Conservation (phyloP, 2,113 vertebrate species). For the Arenaria interpres region DNA sequence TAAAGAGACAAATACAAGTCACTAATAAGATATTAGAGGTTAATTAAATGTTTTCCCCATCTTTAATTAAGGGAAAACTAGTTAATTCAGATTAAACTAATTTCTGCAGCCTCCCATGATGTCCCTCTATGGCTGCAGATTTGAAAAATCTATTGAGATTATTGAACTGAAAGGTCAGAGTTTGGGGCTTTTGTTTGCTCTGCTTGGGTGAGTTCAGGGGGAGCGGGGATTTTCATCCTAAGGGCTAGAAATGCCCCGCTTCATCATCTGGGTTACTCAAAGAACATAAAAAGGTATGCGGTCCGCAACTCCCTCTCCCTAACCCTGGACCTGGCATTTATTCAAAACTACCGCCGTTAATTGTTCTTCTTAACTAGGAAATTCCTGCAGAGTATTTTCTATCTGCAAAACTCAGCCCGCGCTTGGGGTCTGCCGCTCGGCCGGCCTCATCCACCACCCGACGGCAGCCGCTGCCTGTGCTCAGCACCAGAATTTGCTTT, state of each 20-base stretch:
- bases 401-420: background rate
- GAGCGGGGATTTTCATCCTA: background rate
- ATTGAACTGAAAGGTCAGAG: background rate
- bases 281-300: background rate
- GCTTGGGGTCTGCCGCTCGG: background rate
- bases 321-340: background rate
- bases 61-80: constrained; percentile 55
- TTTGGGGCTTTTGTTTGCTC: background rate
- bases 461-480: background rate
- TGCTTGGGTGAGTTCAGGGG: background rate
- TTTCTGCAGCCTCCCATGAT: constrained; percentile 11
- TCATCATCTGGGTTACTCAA: background rate
- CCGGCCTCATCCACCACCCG: rapidly evolving
- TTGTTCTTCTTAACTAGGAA: background rate
- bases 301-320: background rate
- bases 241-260: background rate
- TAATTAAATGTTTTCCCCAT: constrained; percentile 52
- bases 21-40: constrained; percentile 61
- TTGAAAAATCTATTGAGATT: background rate
- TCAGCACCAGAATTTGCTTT: background rate
- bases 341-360: background rate
- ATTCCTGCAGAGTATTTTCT: background rate
- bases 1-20: constrained; percentile 45
- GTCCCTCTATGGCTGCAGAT: background rate
- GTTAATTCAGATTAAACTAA: constrained; percentile 4